A percentile compares a stretch with the other conserved stretches of the same genome.
Conservation (phyloP, 2,797 vertebrate species). For the Mycteria americana region DNA sequence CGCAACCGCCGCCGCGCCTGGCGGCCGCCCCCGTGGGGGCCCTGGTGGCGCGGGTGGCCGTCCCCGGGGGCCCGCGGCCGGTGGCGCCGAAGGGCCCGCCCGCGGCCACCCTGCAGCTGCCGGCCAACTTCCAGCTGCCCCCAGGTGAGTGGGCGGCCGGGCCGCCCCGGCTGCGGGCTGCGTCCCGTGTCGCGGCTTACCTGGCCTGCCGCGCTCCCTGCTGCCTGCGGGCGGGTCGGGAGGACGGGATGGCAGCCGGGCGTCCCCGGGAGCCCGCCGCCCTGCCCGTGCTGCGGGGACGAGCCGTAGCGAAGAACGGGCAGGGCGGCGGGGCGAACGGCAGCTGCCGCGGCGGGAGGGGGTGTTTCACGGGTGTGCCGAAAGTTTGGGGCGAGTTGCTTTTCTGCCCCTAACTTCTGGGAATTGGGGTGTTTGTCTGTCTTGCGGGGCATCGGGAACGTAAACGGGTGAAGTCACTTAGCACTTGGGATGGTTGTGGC, state of each 20-base stretch:
- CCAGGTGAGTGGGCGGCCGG: slow-evolving; percentile 65
- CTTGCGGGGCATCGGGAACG: fast-evolving
- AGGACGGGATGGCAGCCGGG: background rate
- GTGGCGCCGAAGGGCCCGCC: slow-evolving; percentile 55
- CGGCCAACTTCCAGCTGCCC: slow-evolving; percentile 75
- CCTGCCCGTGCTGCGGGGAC: background rate
- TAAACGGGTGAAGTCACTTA: fast-evolving
- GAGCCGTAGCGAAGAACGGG: background rate
- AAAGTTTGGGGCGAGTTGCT: background rate
- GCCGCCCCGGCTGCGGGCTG: background rate
- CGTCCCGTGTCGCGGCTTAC: background rate
- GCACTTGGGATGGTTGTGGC: background rate
- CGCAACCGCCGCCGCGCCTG: slow-evolving; percentile 5
- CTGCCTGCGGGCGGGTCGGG: background rate
- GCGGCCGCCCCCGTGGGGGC: background rate
- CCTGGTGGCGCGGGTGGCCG: background rate
- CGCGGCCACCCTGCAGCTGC: slow-evolving; percentile 66
- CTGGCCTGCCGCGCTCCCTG: background rate
- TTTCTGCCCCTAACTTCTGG: background rate
- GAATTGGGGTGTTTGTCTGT: fast-evolving
- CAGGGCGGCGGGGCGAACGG: background rate
- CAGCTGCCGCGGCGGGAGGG: background rate
- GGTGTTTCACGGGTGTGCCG: too few relatives aligned
- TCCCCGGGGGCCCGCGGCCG: background rate
- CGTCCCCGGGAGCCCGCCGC: background rate